These are phyloP conservation scores for Pitta sordida DNA, from an alignment of 2,113 vertebrate species.

Conservation along the genomic window DNA sequence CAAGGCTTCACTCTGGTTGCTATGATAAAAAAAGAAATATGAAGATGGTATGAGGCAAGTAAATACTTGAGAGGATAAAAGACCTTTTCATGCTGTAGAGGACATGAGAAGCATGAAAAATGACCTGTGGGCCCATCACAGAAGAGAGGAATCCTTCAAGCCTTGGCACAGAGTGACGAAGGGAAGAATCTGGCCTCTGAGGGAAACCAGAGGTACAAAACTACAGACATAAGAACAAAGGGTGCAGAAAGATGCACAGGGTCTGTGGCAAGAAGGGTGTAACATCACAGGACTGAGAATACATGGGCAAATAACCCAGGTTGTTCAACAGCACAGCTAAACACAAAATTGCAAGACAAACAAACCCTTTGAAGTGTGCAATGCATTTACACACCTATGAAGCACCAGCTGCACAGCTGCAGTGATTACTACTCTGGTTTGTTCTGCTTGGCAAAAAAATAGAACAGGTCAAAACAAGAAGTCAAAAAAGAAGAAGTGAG, in stretches of 20 bases:
- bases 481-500: neutral
- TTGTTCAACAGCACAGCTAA: neutral
- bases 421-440: rapidly evolving
- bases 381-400: too few species aligned
- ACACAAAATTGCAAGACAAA: neutral
- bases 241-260: neutral
- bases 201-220: neutral
- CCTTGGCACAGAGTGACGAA: neutral
- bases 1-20: neutral
- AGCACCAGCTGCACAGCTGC: neutral
- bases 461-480: neutral
- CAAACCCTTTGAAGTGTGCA: neutral
- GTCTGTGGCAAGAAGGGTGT: rapidly evolving
- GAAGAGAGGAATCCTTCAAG: neutral
- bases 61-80: neutral
- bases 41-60: neutral
- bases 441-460: neutral
- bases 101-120: neutral
- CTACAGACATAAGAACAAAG: neutral
- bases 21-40: neutral
- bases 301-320: too few species aligned
- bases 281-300: rapidly evolving
- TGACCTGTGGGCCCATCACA: rapidly evolving
- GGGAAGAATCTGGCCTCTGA: neutral
- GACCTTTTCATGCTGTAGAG: neutral